A percentile compares a stretch with the other conserved stretches of the same genome.
These are phyloP conservation scores for Scatophagus argus DNA, from an alignment of 2,113 vertebrate species.

Conservation along the genomic window DNA sequence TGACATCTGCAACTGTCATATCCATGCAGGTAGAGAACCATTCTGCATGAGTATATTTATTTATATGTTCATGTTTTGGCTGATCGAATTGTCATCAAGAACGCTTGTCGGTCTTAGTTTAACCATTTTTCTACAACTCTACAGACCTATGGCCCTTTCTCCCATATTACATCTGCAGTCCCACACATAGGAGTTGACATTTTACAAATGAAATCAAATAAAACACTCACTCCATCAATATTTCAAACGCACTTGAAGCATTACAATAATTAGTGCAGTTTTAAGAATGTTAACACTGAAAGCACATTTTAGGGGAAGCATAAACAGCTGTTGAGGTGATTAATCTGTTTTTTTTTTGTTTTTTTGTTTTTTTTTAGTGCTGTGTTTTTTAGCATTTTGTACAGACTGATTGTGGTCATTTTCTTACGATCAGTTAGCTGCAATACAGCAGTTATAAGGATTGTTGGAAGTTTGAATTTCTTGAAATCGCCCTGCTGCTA, in stretches of 20 bases:
- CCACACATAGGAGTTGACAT: neutral
- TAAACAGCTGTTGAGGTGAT: neutral
- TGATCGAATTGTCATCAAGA: constrained; percentile 31
- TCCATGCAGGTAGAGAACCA: constrained; percentile 30
- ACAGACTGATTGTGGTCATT: constrained; percentile 1
- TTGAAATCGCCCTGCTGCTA: neutral
- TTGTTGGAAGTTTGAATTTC: constrained; percentile 2
- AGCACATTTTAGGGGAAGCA: neutral
- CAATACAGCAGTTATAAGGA: neutral
- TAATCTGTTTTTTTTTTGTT: neutral
- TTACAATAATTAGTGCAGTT: neutral
- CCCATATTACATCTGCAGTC: neutral
- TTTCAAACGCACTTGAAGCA: neutral
- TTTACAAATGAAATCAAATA: neutral
- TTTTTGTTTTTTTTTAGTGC: neutral
- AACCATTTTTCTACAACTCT: neutral
- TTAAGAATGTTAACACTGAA: neutral
- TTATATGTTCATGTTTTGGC: constrained; percentile 47
- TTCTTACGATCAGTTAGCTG: constrained; percentile 1
- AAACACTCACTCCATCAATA: neutral
- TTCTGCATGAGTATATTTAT: constrained; percentile 32
- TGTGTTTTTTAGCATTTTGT: neutral
- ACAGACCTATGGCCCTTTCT: neutral
- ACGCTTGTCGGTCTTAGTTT: constrained; percentile 22
- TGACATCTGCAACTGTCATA: constrained; percentile 59